Evolutionary conservation across 1,140 invertebrate genomes (phyloP).

Genomic region (Acromyrmex charruanus): DNA sequence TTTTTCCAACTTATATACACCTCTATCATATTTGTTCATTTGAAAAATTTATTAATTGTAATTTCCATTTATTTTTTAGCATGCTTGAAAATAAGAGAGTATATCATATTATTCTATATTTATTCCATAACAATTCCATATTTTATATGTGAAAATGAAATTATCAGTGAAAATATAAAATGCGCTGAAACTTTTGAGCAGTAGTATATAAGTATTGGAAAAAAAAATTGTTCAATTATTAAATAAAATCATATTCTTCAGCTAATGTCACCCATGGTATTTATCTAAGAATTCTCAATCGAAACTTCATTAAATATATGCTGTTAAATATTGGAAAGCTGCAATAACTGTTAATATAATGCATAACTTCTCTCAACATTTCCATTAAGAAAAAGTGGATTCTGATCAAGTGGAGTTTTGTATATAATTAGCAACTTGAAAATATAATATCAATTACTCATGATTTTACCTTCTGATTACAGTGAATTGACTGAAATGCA

Average conservation of each 20-base stretch:
- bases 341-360: neutral
- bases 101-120: too few species aligned
- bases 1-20: too few species aligned
- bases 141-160: too few species aligned
- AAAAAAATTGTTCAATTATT: too few species aligned
- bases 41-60: too few species aligned
- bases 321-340: neutral
- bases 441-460: slow-evolving; percentile 11
- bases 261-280: neutral
- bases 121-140: too few species aligned
- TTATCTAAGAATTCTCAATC: neutral
- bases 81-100: too few species aligned
- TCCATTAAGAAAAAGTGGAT: neutral
- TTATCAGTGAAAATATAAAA: too few species aligned
- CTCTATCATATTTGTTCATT: too few species aligned
- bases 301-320: neutral
- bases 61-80: too few species aligned
- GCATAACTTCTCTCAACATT: neutral
- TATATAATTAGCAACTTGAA: neutral
- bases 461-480: slow-evolving; percentile 61
- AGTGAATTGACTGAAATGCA: slow-evolving; percentile 89
- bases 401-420: neutral
- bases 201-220: too few species aligned
- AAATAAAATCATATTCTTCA: neutral
- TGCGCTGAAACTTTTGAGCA: too few species aligned